phyloP scores from a whole-genome alignment of 1,140 invertebrate species.

The Nasonia vitripennis region DNA sequence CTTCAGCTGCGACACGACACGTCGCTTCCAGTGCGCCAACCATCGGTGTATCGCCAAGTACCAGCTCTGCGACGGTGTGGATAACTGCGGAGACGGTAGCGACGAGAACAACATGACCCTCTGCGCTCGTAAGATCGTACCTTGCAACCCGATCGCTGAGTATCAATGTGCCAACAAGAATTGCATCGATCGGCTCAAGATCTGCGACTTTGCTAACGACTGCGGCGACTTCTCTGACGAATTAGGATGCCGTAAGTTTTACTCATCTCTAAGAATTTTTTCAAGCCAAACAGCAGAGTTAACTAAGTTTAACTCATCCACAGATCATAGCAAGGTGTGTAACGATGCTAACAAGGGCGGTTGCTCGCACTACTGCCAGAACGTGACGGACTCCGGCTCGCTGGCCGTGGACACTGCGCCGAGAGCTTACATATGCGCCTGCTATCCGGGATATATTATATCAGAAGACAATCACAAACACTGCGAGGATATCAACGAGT shows the following conservation, averaged over 20 bases:
- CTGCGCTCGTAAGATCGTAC: constrained; percentile 82
- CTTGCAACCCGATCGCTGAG: constrained; percentile 84
- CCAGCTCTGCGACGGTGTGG: constrained; percentile 88
- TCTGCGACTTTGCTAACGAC: constrained; percentile 90
- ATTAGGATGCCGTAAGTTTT: constrained; percentile 88
- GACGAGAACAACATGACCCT: constrained; percentile 95
- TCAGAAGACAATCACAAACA: constrained; percentile 84
- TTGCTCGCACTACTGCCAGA: constrained; percentile 94
- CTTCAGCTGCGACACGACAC: constrained; percentile 87
- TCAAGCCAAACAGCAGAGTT: constrained; percentile 20
- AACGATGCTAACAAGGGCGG: constrained; percentile 86
- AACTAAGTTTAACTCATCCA: constrained; percentile 45
- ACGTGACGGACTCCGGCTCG: constrained; percentile 80
- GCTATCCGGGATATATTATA: constrained; percentile 90
- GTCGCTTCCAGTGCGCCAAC: constrained; percentile 91
- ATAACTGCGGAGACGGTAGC: constrained; percentile 95
- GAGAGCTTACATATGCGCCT: constrained; percentile 92
- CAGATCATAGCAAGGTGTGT: constrained; percentile 84
- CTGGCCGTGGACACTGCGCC: constrained; percentile 24
- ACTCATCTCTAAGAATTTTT: not conserved
- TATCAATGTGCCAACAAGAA: constrained; percentile 94
- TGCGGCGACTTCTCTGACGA: constrained; percentile 93
- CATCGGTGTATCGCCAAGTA: constrained; percentile 91
- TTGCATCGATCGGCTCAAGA: constrained; percentile 86
- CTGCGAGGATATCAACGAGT: constrained; percentile 94